These are phyloP conservation scores for Osmoderma eremita DNA, from an alignment of 2,888 invertebrate genomes.

Conservation along the genomic window DNA sequence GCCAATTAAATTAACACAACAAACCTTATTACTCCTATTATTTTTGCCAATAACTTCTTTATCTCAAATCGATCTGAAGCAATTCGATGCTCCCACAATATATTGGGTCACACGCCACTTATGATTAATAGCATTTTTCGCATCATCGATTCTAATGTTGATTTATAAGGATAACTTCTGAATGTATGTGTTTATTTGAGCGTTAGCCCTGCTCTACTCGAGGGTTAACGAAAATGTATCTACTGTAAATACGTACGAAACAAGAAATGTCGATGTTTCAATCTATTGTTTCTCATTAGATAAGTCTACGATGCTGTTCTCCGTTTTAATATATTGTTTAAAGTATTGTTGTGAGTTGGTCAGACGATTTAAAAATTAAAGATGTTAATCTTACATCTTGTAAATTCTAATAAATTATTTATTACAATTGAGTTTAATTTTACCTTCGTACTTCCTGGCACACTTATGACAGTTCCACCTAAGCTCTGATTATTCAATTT, in stretches of 20 bases:
- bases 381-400: slow-evolving; percentile 41
- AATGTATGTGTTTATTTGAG: slow-evolving; percentile 26
- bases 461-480: too few relatives aligned
- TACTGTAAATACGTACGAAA: slow-evolving; percentile 26
- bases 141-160: slow-evolving; percentile 39
- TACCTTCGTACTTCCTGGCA: neutral
- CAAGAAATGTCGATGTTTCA: slow-evolving; percentile 19
- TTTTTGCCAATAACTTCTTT: slow-evolving; percentile 30
- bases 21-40: slow-evolving; percentile 12
- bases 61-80: slow-evolving; percentile 40
- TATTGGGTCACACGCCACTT: slow-evolving; percentile 37
- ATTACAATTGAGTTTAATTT: slow-evolving; percentile 42
- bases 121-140: slow-evolving; percentile 40
- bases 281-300: slow-evolving; percentile 27
- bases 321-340: slow-evolving; percentile 26
- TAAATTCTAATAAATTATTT: slow-evolving; percentile 42
- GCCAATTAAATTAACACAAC: slow-evolving; percentile 31
- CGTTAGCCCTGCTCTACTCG: slow-evolving; percentile 2
- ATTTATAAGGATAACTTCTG: slow-evolving; percentile 37
- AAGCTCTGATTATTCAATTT: neutral
- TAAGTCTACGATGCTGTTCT: slow-evolving; percentile 14
- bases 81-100: slow-evolving; percentile 33
- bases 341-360: slow-evolving; percentile 19
- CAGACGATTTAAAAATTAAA: slow-evolving; percentile 31
- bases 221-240: slow-evolving; percentile 19